Base-by-base conservation (phyloP, 2,888 invertebrate species). In the Eucera pruinosa region DNA sequence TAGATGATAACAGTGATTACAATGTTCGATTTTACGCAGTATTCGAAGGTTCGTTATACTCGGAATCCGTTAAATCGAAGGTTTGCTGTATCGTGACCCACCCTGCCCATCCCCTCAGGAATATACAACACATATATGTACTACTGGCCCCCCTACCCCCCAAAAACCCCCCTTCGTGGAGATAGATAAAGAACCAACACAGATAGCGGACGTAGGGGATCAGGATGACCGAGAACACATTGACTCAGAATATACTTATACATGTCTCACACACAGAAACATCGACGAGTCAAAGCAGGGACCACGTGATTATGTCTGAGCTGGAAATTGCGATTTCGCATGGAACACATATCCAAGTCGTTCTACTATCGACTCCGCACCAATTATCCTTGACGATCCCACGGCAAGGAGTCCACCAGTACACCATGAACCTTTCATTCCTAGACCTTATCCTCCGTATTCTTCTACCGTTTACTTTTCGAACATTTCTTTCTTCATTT, bases 281-380 rank as follows among this genome's bases (percentile, higher is more conserved):
- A 90, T 90, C 87, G 89, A 89, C 91, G 89, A 92, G 92, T 92
- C 92, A 92, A 92, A 92, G 92, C 92, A 90, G 92, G 92, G 92
- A 96, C 96, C 96, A 95, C 95, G 95, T 95, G 95, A 95, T 95
- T 95, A 92, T 92, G 92, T 92, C 92, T 92, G 90, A 91, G 91
- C 92, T 95, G 94, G 94, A 94, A 94, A 94, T 95, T 94, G 94
- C 95, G 95, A 96, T 96, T 96, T 96, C 96, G 96, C 96, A 96
- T 96, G 96, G 95, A 94, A 95, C 95, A 93, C 86, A 93, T 93
- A 93, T 93, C 91, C 90, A 83, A 91, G 91, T 91, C 92, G 92
- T 91, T 94, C 93, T 93, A 93, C 93, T 93, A 93, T 90, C 91
- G 92, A 94, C 94, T 93, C 93, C 92, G 90, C 90, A 87, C 61